Percentiles rank a stretch among this genome's conserved stretches.
Conservation (phyloP, 1,140 invertebrate genomes). For the Manduca sexta region DNA sequence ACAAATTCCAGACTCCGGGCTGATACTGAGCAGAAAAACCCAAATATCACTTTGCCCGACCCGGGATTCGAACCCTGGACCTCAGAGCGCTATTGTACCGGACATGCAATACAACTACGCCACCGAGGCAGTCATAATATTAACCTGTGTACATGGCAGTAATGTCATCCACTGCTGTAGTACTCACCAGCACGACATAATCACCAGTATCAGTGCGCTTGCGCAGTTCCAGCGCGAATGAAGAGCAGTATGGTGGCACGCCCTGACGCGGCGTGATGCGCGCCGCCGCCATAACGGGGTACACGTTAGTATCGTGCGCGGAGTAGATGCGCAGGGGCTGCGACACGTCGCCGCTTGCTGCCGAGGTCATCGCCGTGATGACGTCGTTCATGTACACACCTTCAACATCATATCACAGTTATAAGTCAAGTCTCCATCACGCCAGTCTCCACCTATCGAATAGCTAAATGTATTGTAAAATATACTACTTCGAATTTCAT, state of each 20-base stretch:
- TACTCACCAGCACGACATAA: constrained; percentile 24
- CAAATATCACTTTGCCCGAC: no score
- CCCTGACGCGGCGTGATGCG: constrained; percentile 10
- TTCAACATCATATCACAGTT: not conserved
- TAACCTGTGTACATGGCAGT: no score
- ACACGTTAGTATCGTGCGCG: constrained; percentile 28
- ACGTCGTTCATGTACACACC: constrained; percentile 24
- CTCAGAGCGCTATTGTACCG: no score
- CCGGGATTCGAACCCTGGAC: no score
- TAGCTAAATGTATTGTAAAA: not conserved
- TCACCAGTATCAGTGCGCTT: constrained; percentile 7
- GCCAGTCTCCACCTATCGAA: no score
- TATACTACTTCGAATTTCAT: not conserved
- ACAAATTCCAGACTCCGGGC: no score
- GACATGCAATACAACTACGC: no score
- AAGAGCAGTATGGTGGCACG: constrained; percentile 16
- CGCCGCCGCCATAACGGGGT: constrained; percentile 10
- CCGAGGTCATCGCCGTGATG: constrained; percentile 6
- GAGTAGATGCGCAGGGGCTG: constrained; percentile 19
- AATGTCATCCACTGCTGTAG: no score
- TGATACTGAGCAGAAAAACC: no score
- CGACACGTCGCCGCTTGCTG: constrained; percentile 10
- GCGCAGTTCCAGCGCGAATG: constrained; percentile 19
- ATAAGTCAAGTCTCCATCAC: not conserved
- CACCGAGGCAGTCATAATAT: no score